Base-by-base conservation (phyloP, 2,888 invertebrate species). In the Microchrysa polita region DNA sequence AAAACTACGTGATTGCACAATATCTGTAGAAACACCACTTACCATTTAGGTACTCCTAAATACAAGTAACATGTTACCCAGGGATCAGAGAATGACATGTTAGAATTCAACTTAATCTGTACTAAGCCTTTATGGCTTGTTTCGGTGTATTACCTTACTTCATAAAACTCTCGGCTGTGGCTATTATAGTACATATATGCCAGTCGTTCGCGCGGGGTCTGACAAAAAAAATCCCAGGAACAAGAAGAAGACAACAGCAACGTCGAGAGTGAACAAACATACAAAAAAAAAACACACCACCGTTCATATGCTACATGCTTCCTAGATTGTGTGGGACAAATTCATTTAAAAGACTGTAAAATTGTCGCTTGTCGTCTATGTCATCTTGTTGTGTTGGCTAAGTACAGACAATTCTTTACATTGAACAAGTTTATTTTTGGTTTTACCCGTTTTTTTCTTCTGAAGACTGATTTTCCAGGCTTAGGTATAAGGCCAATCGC, bases 31-130 rank as follows among this genome's bases (percentile, higher is more conserved):
- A 40, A 40, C 18, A 34, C 40, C 27, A 40, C 16, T 42, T n/a
- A 61, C n/a, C n/a, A n/a, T n/a, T n/a, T n/a, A n/a, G n/a, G n/a
- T n/a, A n/a, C 42, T 61, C 42, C 20, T 40, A 42, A 34, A 59
- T 23, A 27, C 59, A 22, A 40, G 61, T 63, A 27, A 53, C 67
- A 67, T 53, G 53, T 67, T 53, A 53, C 52, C 67, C n/a, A 67
- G 67, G 67, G 67, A 52, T 67, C 67, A 67, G 67, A 67, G 67
- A 67, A 67, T 67, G 67, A 67, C 67, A 67, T 67, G 67, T 53
- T 67, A 52, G 67, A 67, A 67, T 67, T 67, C 40, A 67, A 67
- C 52, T 67, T 67, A 67, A 67, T 67, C 67, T 53, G 53, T 53
- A 52, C 53, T 67, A 67, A 67, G 67, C 67, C 27, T 67, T 48